A percentile compares a stretch with the other conserved stretches of the same genome.
phyloP scores from a whole-genome alignment of 2,113 vertebrate species.

The Tor tambroides region DNA sequence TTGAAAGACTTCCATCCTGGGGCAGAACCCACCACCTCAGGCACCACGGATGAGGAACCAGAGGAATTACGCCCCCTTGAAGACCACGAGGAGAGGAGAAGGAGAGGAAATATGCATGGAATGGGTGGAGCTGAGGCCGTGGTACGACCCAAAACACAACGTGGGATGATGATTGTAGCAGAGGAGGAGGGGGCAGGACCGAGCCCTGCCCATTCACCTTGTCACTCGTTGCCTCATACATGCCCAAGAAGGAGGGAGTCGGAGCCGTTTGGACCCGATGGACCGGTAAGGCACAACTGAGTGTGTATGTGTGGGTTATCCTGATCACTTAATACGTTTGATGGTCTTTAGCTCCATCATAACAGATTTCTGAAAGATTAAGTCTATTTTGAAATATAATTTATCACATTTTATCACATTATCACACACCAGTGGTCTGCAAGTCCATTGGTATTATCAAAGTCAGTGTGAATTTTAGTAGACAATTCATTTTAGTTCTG shows the following conservation, averaged over 20 bases:
- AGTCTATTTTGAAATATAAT: background rate
- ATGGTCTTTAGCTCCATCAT: background rate
- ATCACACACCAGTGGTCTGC: background rate
- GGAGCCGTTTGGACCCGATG: slow-evolving; percentile 90
- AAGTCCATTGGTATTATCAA: background rate
- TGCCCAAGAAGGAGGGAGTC: slow-evolving; percentile 91
- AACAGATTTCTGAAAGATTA: background rate
- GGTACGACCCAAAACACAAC: slow-evolving; percentile 85
- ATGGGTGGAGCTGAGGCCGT: slow-evolving; percentile 73
- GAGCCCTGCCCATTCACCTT: slow-evolving; percentile 88
- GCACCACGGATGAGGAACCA: slow-evolving; percentile 95
- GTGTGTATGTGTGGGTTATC: background rate
- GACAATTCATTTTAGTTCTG: background rate
- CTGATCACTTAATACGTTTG: background rate
- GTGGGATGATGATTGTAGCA: slow-evolving; percentile 85
- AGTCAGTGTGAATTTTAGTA: background rate
- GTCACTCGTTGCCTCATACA: slow-evolving; percentile 87
- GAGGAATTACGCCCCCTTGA: slow-evolving; percentile 94
- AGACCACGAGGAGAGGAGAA: slow-evolving; percentile 87
- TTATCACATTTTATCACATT: background rate
- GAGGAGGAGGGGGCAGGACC: slow-evolving; percentile 88
- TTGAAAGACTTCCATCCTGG: slow-evolving; percentile 88
- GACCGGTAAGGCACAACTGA: slow-evolving; percentile 86
- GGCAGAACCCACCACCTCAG: slow-evolving; percentile 88
- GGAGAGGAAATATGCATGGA: slow-evolving; percentile 51